Base-by-base conservation (phyloP, 2,113 vertebrate genomes). In the Pardalotus punctatus region DNA sequence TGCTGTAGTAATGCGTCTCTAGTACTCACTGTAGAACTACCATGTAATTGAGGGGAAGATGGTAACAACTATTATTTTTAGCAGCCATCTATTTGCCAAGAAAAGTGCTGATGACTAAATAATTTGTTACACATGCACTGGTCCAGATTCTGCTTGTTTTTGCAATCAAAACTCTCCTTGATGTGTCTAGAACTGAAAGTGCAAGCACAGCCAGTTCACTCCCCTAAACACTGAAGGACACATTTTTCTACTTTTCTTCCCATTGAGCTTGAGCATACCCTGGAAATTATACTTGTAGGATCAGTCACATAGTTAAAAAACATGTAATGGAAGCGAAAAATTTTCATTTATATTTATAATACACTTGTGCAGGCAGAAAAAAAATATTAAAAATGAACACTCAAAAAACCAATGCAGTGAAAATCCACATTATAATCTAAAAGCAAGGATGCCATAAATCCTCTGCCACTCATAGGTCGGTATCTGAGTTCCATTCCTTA, bases 41-140 rank as follows among this genome's bases (percentile, higher is more conserved):
- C 81, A 76, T 86, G 72, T 64, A 88, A 14, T 21, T 83, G 80
- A 92, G 64, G 48, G 60, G 42, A 92, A 96, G 72, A 94, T 83
- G 73, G 76, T 72, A 86, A 96, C 31, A 84, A 62, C 51, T 86
- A 78, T 67, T 84, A 84, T 74, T 93, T 95, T 96, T 93, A 95
- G 80, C 69, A 79, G 80, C 47, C 88, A 74, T 93, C 48, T 90
- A 74, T 78, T 87, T 91, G 56, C 91, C 76, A 86, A 91, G 82
- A 64, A 70, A 95, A 89, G 54, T 64, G 58, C 36, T 92, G 93
- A 94, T 94, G 90, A 83, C 85, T 93, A 81, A 95, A 88, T 96
- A 92, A 93, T 93, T 78, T 92, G 33, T 94, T 96, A 80, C 93
- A 88, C 43, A 61, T 95, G 88, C 71, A 53, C 36, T 57, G 72